phyloP scores from a whole-genome alignment of 1,140 invertebrate species.

The Eumeta japonica region DNA sequence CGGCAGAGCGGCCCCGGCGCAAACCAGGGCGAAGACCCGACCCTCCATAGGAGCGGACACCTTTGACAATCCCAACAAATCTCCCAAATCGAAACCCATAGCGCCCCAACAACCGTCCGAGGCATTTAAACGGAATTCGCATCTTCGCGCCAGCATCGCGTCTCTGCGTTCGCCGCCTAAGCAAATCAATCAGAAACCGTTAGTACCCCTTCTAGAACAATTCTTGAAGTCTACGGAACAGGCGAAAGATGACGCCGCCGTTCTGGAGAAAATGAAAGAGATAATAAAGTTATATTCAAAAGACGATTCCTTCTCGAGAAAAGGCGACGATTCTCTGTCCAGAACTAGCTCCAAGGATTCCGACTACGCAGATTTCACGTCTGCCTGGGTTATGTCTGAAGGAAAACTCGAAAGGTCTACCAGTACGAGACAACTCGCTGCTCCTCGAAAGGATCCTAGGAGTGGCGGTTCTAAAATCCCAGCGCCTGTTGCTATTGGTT shows the following conservation, averaged over 20 bases:
- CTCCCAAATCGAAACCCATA: constrained; percentile 42
- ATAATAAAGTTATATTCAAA: constrained; percentile 66
- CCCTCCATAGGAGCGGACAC: constrained; percentile 67
- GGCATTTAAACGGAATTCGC: constrained; percentile 62
- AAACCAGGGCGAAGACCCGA: constrained; percentile 50
- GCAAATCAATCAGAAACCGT: constrained; percentile 52
- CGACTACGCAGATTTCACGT: constrained; percentile 67
- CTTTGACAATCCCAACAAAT: constrained; percentile 61
- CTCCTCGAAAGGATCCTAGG: constrained; percentile 60
- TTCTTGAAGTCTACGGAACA: constrained; percentile 68
- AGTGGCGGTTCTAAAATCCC: constrained; percentile 58
- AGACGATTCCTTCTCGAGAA: too few relatives aligned
- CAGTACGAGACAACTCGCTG: constrained; percentile 47
- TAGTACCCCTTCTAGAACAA: constrained; percentile 68
- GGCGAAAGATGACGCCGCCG: constrained; percentile 66
- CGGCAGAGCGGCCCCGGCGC: constrained; percentile 56
- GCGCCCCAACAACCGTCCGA: constrained; percentile 24
- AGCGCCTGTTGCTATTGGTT: constrained; percentile 55
- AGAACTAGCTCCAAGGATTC: constrained; percentile 59
- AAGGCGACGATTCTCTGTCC: constrained; percentile 42
- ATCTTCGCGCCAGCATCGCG: constrained; percentile 63
- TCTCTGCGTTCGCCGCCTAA: constrained; percentile 61
- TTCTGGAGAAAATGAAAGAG: constrained; percentile 70
- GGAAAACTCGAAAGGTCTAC: constrained; percentile 62
- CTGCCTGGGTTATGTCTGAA: constrained; percentile 73